These are phyloP conservation scores for Cydia amplana DNA, from an alignment of 1,140 invertebrate species.

Conservation along the genomic window DNA sequence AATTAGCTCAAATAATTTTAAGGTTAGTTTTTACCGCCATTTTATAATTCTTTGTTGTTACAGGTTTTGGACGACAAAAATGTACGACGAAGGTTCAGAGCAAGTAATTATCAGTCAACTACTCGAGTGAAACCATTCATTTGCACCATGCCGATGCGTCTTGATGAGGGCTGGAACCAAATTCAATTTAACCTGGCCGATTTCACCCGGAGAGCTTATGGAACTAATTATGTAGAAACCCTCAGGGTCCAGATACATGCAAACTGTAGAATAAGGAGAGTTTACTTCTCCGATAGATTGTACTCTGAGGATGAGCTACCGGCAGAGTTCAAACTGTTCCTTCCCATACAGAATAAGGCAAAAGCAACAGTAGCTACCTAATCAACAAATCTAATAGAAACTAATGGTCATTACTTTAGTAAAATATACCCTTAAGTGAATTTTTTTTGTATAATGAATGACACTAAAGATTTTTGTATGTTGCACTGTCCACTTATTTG, in stretches of 20 bases:
- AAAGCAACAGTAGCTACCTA: slow-evolving; percentile 79
- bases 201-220: slow-evolving; percentile 98
- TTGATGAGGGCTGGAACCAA: slow-evolving; percentile 99
- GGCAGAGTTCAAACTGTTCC: slow-evolving; percentile 99
- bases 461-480: no score
- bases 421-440: slow-evolving; percentile 62
- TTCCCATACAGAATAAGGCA: slow-evolving; percentile 92
- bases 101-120: slow-evolving; percentile 98
- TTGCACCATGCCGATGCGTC: slow-evolving; percentile 99
- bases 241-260: slow-evolving; percentile 98
- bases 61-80: slow-evolving; percentile 99
- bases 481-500: slow-evolving; percentile 12
- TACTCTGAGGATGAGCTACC: slow-evolving; percentile 99
- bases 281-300: slow-evolving; percentile 99
- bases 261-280: slow-evolving; percentile 97
- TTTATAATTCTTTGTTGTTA: slow-evolving; percentile 54
- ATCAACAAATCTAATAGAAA: slow-evolving; percentile 40
- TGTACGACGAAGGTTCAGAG: slow-evolving; percentile 95
- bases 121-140: slow-evolving; percentile 99
- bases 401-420: slow-evolving; percentile 51
- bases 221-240: slow-evolving; percentile 99
- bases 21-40: background rate
- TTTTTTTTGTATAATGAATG: slow-evolving; percentile 38
- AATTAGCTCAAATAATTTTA: slow-evolving; percentile 27
- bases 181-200: slow-evolving; percentile 99